A percentile compares a stretch with the other conserved stretches of the same genome.
Conservation (phyloP, 2,888 invertebrate species). For the Dicyrtoma fusca region DNA sequence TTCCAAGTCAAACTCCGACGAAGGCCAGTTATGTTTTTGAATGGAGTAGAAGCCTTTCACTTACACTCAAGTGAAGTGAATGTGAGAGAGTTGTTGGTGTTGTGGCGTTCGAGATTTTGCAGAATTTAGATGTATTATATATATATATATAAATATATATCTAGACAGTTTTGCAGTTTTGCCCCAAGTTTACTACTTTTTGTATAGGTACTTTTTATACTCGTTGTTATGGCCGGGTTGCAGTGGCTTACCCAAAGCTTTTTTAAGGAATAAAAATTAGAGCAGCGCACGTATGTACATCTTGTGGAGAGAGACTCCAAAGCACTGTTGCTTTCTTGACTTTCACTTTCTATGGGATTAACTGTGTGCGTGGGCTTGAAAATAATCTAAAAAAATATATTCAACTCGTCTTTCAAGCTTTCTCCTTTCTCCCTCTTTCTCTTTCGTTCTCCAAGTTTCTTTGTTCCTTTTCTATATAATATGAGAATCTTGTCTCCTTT, state of each 20-base stretch:
- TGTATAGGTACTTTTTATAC: no score
- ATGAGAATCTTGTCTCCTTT: no score
- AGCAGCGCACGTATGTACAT: background rate
- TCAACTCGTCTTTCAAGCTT: background rate
- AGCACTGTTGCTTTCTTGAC: background rate
- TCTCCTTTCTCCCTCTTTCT: background rate
- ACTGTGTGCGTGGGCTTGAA: background rate
- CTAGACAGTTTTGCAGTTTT: no score
- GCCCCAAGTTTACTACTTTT: no score
- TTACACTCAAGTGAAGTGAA: constrained; percentile 2
- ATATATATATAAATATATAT: no score
- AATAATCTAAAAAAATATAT: background rate
- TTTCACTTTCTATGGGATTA: background rate
- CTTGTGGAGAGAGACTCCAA: background rate
- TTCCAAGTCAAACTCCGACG: no score
- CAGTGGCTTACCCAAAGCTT: no score
- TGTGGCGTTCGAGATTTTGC: no score
- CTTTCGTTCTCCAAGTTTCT: background rate
- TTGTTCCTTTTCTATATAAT: background rate
- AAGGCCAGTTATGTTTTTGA: background rate
- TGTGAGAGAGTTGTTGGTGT: no score
- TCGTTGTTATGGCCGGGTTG: no score
- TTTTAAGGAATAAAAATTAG: no score
- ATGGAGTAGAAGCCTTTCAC: background rate
- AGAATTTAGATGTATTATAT: no score